Evolutionary conservation across 2,888 invertebrate species (phyloP), one percentile per base, ranked within the genome.

Genomic region (Candidula unifasciata): DNA sequence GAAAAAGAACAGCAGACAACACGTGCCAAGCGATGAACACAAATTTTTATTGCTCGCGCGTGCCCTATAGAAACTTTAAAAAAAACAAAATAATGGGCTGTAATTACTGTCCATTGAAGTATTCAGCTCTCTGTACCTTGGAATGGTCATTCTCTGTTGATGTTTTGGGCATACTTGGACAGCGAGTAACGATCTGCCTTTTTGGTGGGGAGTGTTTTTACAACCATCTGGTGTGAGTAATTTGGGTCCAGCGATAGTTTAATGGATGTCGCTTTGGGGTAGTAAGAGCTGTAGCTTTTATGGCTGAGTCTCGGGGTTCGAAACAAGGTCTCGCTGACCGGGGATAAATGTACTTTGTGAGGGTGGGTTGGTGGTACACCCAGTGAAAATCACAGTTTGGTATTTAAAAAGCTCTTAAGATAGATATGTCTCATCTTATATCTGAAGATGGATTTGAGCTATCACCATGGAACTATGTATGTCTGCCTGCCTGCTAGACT

Each of bases 91-190:
- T 52, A 52, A 21, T 52, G 44, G 73, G 44, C n/a, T 13, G 6
- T 74, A 74, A 74, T 74, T 52, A 74, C 44, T 52, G 73, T 74
- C 52, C 73, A 3, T 74, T n/a, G 27, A 52, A 52, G 24, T n/a
- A 52, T 33, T 5, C 13, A 27, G 27, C 37, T 21, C 5, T n/a
- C 24, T 3, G 71, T n/a, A 44, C 73, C 3, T 10, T 44, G 27
- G 6, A 74, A 13, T 74, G 52, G 52, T 18, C 44, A 52, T n/a
- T 13, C 73, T n/a, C n/a, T 27, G 6, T 52, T 74, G 3, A 8
- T 13, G 27, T 16, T 74, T n/a, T 71, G 71, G 71, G n/a, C 37
- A 44, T 37, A 16, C 8, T 44, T 44, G 13, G 44, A 13, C 6
- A 44, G 13, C 44, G 6, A 44, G 44, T 44, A 44, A 44, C 44